Conservation (phyloP, 2,888 invertebrate genomes). For the Cataglyphis cursor region DNA sequence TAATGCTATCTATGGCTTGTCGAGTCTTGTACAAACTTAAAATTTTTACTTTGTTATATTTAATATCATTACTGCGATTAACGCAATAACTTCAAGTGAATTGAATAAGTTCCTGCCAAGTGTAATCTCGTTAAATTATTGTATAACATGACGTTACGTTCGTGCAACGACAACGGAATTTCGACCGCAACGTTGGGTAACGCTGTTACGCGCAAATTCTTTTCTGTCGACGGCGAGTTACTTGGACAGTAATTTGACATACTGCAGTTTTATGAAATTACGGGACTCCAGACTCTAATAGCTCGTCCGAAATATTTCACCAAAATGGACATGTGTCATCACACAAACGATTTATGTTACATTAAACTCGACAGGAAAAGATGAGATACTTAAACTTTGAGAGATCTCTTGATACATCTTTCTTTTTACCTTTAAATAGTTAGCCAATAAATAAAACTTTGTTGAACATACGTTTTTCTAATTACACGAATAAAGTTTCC, state of each 20-base stretch:
- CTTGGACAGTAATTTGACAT: constrained; percentile 48
- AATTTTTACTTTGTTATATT: not conserved
- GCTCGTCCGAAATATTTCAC: constrained; percentile 33
- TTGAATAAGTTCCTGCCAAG: not conserved
- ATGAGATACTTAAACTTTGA: not conserved
- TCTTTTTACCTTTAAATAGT: not conserved
- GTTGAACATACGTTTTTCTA: not conserved
- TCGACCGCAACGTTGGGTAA: constrained; percentile 34
- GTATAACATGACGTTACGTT: constrained; percentile 23
- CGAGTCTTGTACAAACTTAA: not conserved
- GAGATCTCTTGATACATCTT: not conserved
- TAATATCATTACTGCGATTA: not conserved
- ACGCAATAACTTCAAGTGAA: not conserved
- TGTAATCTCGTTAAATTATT: constrained; percentile 19
- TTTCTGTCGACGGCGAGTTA: constrained; percentile 46
- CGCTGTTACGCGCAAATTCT: constrained; percentile 41
- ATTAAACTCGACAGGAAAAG: not conserved
- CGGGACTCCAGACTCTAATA: constrained; percentile 25
- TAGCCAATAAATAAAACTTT: not conserved
- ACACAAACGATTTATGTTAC: constrained; percentile 20
- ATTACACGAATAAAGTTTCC: constrained; percentile 2
- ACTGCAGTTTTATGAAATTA: constrained; percentile 52
- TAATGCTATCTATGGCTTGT: not conserved
- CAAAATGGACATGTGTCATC: constrained; percentile 33
- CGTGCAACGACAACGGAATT: constrained; percentile 10